Percentiles rank a stretch among this genome's conserved stretches.
Conservation (phyloP, 2,888 invertebrate species). For the Athrips mouffetella region DNA sequence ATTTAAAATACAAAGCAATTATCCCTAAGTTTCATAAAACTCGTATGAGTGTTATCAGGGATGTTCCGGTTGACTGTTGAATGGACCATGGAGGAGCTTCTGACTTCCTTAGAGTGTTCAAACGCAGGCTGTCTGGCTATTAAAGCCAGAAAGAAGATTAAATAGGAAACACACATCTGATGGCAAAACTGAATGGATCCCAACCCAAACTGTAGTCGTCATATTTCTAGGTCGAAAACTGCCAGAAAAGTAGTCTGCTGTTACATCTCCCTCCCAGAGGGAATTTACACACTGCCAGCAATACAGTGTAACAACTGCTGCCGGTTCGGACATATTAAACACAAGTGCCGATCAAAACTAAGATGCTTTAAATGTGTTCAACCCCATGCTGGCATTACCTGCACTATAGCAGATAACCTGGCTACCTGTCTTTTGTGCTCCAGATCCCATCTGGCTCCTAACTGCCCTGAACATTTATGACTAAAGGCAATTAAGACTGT, state of each 20-base stretch:
- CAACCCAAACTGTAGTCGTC: slow-evolving; percentile 16
- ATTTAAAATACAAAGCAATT: slow-evolving; percentile 6
- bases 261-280: slow-evolving; percentile 12
- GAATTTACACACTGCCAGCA: slow-evolving; percentile 14
- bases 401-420: slow-evolving; percentile 6
- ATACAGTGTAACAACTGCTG: slow-evolving; percentile 24
- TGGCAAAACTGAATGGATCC: slow-evolving; percentile 9
- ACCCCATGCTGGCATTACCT: slow-evolving; percentile 20
- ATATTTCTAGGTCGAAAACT: slow-evolving; percentile 15
- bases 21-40: slow-evolving; percentile 9
- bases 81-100: slow-evolving; percentile 11
- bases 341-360: slow-evolving; percentile 25
- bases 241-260: slow-evolving; percentile 7
- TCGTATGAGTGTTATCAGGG: too few relatives aligned
- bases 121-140: too few relatives aligned
- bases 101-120: slow-evolving; percentile 10
- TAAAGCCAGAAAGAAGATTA: slow-evolving; percentile 17
- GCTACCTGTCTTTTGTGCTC: slow-evolving; percentile 20
- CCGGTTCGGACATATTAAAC: slow-evolving; percentile 25
- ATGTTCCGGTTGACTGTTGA: slow-evolving; percentile 10
- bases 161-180: slow-evolving; percentile 11
- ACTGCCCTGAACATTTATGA: slow-evolving; percentile 18
- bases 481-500: slow-evolving; percentile 24
- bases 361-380: slow-evolving; percentile 24
- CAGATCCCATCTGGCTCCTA: slow-evolving; percentile 19